phyloP scores from a whole-genome alignment of 2,888 invertebrate species.

The Isoperla grammatica region DNA sequence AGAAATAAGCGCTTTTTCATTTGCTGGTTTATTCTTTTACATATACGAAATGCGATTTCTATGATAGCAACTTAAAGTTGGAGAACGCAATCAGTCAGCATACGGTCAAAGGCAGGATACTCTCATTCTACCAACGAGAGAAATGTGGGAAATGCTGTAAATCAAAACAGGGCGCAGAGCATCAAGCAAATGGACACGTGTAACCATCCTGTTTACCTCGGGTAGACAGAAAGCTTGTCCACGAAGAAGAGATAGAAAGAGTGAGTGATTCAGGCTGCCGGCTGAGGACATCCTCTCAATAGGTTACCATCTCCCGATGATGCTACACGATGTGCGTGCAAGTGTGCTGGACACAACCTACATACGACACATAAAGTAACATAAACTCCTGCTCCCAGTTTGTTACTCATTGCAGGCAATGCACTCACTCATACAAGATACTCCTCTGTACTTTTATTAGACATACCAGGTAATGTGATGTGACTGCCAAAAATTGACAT shows the following conservation, averaged over 20 bases:
- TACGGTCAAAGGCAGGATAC: background rate
- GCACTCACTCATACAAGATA: too few species aligned
- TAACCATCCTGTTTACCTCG: slow-evolving; percentile 23
- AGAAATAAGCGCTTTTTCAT: background rate
- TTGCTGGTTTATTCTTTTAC: too few species aligned
- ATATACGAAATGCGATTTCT: too few species aligned
- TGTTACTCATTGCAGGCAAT: too few species aligned
- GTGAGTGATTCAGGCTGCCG: slow-evolving; percentile 27
- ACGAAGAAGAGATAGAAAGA: slow-evolving; percentile 35
- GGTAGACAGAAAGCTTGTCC: slow-evolving; percentile 35
- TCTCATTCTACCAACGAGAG: background rate
- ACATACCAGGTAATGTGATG: too few species aligned
- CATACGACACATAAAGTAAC: slow-evolving; percentile 4
- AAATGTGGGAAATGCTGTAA: slow-evolving; percentile 13
- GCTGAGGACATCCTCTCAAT: slow-evolving; percentile 30
- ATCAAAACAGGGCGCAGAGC: slow-evolving; percentile 18
- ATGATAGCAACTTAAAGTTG: too few species aligned
- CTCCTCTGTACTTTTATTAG: too few species aligned
- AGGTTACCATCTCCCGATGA: slow-evolving; percentile 22
- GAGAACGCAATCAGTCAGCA: too few species aligned
- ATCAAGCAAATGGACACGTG: slow-evolving; percentile 10
- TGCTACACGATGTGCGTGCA: slow-evolving; percentile 22
- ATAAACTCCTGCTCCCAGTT: slow-evolving; percentile 15
- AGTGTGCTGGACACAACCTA: slow-evolving; percentile 24
- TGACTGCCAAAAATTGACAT: too few species aligned